phyloP scores from a whole-genome alignment of 2,888 invertebrate species.

The Caenorhabditis imperialis region DNA sequence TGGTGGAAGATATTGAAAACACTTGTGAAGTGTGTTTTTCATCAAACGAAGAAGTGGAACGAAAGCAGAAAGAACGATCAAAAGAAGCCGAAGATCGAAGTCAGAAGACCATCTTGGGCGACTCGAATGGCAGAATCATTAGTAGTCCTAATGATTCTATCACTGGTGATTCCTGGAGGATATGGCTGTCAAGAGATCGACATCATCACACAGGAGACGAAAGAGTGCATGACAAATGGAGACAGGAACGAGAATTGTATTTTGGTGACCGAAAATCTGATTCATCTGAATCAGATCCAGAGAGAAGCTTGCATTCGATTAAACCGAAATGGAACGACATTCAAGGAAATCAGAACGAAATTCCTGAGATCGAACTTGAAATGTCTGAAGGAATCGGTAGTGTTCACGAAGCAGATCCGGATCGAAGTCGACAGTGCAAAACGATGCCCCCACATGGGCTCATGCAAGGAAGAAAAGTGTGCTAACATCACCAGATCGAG shows the following conservation, averaged over 20 bases:
- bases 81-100: not conserved
- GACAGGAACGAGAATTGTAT: too few relatives aligned
- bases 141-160: too few relatives aligned
- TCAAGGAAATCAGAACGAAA: slow-evolving; percentile 6
- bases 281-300: slow-evolving; percentile 3
- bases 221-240: too few relatives aligned
- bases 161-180: too few relatives aligned
- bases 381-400: slow-evolving; percentile 3
- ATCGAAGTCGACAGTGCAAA: slow-evolving; percentile 5
- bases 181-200: too few relatives aligned
- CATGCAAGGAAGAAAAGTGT: slow-evolving; percentile 15
- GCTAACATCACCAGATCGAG: not conserved
- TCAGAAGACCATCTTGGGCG: too few relatives aligned
- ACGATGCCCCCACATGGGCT: slow-evolving; percentile 19
- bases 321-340: not conserved
- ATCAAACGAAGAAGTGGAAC: too few relatives aligned
- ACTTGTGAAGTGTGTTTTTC: too few relatives aligned
- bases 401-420: slow-evolving; percentile 7
- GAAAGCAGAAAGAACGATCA: too few relatives aligned
- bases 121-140: too few relatives aligned
- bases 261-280: not conserved
- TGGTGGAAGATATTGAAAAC: too few relatives aligned
- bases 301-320: slow-evolving; percentile 8
- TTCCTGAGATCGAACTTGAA: not conserved
- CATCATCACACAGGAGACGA: too few relatives aligned